A percentile compares a stretch with the other conserved stretches of the same genome.
Evolutionary conservation across 2,797 vertebrate species (phyloP).

Genomic region (Moxostoma hubbsi): DNA sequence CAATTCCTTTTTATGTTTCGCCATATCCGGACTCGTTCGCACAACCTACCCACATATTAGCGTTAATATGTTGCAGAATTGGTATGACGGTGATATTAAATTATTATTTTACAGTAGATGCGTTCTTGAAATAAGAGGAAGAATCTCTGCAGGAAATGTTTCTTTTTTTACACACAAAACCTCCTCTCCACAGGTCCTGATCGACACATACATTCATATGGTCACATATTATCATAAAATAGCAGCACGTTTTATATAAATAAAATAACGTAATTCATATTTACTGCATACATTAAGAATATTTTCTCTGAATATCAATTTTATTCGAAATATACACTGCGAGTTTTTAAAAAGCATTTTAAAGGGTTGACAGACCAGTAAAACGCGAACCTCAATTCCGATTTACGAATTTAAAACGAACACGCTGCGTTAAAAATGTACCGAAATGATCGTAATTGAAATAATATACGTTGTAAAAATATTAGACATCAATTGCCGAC

Average conservation of each 20-base stretch:
- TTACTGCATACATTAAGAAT: rapidly evolving
- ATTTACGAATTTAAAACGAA: conserved; percentile 62
- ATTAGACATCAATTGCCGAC: conserved; percentile 67
- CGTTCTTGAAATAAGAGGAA: conserved; percentile 79
- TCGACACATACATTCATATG: conserved; percentile 59
- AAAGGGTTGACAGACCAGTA: rapidly evolving
- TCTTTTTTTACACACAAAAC: conserved; percentile 82
- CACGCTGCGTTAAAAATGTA: not conserved
- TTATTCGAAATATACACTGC: rapidly evolving
- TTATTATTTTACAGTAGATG: conserved; percentile 65
- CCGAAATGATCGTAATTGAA: conserved; percentile 44
- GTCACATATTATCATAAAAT: conserved; percentile 7
- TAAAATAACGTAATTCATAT: not conserved
- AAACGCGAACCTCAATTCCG: not conserved
- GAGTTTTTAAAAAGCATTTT: conserved; percentile 23
- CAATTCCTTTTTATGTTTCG: not conserved
- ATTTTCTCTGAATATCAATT: not conserved
- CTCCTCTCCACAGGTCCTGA: conserved; percentile 81
- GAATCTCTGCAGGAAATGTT: conserved; percentile 89
- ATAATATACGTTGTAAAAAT: conserved; percentile 66
- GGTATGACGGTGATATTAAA: conserved; percentile 24
- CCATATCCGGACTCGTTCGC: not conserved
- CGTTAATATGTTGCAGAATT: not conserved
- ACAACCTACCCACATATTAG: not conserved
- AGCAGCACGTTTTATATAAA: rapidly evolving